phyloP scores from a whole-genome alignment of 2,113 vertebrate species.

The Channa maculata region DNA sequence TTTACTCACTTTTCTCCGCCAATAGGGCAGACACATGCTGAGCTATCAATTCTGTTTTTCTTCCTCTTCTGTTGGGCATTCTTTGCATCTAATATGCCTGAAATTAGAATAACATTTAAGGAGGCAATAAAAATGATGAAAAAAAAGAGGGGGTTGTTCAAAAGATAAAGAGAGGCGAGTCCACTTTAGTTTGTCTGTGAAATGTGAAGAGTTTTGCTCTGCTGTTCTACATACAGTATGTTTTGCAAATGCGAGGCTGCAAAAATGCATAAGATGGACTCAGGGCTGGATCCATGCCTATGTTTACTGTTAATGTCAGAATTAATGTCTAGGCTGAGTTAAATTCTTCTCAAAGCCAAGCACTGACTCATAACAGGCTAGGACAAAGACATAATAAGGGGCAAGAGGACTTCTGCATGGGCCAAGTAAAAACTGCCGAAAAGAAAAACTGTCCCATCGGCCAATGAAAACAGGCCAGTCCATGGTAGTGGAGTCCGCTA shows the following conservation, averaged over 20 bases:
- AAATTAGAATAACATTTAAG: constrained; percentile 62
- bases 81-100: constrained; percentile 65
- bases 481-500: constrained; percentile 2
- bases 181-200: constrained; percentile 10
- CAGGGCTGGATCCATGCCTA: constrained; percentile 26
- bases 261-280: constrained; percentile 26
- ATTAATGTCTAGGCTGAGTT: constrained; percentile 36
- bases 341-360: constrained; percentile 39
- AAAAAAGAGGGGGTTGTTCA: constrained; percentile 11
- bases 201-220: constrained; percentile 21
- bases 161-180: constrained; percentile 8
- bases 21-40: constrained; percentile 70
- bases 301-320: constrained; percentile 43
- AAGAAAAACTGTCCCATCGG: constrained; percentile 40
- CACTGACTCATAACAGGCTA: constrained; percentile 30
- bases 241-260: constrained; percentile 32
- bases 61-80: constrained; percentile 57
- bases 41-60: constrained; percentile 73
- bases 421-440: constrained; percentile 44
- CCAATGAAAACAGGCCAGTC: constrained; percentile 37
- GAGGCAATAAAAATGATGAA: constrained; percentile 56
- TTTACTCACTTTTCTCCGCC: constrained; percentile 70
- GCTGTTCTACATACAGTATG: constrained; percentile 21
- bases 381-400: constrained; percentile 30
- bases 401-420: constrained; percentile 53